These are phyloP conservation scores for Acronicta alni DNA, from an alignment of 2,888 invertebrate genomes.

Conservation along the genomic window DNA sequence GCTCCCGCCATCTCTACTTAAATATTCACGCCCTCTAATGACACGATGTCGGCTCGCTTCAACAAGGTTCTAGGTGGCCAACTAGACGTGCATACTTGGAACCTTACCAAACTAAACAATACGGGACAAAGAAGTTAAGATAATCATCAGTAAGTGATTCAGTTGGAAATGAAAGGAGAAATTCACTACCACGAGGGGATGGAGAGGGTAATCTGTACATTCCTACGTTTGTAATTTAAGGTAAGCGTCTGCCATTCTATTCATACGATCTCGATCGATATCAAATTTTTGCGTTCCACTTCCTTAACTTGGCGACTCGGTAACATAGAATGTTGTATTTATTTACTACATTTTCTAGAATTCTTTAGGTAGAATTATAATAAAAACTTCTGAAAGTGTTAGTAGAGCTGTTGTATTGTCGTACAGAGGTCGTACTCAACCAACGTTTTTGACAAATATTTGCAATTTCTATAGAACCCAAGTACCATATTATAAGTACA, in stretches of 20 bases:
- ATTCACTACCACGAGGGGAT: conserved; percentile 23
- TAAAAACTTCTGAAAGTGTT: too few relatives aligned
- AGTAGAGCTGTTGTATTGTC: too few relatives aligned
- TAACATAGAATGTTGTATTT: neutral
- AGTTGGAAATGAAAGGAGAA: conserved; percentile 37
- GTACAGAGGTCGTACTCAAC: too few relatives aligned
- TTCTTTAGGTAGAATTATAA: too few relatives aligned
- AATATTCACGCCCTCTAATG: conserved; percentile 87
- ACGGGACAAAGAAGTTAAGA: conserved; percentile 53
- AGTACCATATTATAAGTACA: neutral
- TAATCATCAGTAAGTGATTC: conserved; percentile 51
- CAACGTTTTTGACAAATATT: too few relatives aligned
- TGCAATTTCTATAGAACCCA: too few relatives aligned
- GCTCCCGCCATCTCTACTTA: conserved; percentile 80
- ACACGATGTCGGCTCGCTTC: conserved; percentile 77
- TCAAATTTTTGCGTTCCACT: conserved; percentile 5
- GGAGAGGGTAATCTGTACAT: conserved; percentile 22
- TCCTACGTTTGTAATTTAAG: conserved; percentile 6
- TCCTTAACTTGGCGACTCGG: neutral
- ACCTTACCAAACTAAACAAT: conserved; percentile 53
- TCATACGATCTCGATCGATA: conserved; percentile 30
- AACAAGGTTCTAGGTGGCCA: conserved; percentile 74
- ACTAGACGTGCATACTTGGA: conserved; percentile 54
- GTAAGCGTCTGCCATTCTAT: conserved; percentile 26
- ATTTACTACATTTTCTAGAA: too few relatives aligned